Evolutionary conservation across 1,140 invertebrate genomes (phyloP).

Genomic region (Pararge aegeria): DNA sequence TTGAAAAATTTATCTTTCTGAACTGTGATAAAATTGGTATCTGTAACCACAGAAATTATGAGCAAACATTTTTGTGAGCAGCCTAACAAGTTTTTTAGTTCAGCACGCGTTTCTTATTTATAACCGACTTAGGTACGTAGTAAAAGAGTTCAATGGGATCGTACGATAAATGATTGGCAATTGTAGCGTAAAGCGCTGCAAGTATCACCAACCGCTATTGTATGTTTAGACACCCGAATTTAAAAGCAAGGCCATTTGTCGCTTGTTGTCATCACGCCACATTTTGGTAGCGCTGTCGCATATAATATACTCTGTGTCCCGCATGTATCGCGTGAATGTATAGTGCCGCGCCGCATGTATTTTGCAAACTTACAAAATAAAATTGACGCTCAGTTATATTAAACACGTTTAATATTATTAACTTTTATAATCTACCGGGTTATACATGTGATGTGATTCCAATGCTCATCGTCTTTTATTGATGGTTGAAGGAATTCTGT

Average conservation of each 20-base stretch:
- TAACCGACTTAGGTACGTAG: slow-evolving; percentile 1
- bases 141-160: slow-evolving; percentile 35
- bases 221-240: slow-evolving; percentile 28
- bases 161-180: slow-evolving; percentile 36
- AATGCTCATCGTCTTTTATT: slow-evolving; percentile 34
- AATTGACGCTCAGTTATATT: slow-evolving; percentile 32
- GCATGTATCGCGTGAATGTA: slow-evolving; percentile 42
- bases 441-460: slow-evolving; percentile 25
- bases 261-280: slow-evolving; percentile 31
- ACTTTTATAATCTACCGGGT: slow-evolving; percentile 29
- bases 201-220: slow-evolving; percentile 2
- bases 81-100: too few relatives aligned
- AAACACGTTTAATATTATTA: slow-evolving; percentile 29
- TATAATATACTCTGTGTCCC: slow-evolving; percentile 8
- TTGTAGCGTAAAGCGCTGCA: slow-evolving; percentile 27
- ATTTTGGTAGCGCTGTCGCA: slow-evolving; percentile 31
- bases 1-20: too few relatives aligned
- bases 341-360: slow-evolving; percentile 36
- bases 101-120: too few relatives aligned
- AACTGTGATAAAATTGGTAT: too few relatives aligned
- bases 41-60: too few relatives aligned
- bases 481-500: slow-evolving; percentile 30
- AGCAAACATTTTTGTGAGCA: too few relatives aligned
- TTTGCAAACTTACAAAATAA: slow-evolving; percentile 31
- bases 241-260: slow-evolving; percentile 30